Conservation (phyloP, 2,113 vertebrate genomes). For the Tragulus kanchil region DNA sequence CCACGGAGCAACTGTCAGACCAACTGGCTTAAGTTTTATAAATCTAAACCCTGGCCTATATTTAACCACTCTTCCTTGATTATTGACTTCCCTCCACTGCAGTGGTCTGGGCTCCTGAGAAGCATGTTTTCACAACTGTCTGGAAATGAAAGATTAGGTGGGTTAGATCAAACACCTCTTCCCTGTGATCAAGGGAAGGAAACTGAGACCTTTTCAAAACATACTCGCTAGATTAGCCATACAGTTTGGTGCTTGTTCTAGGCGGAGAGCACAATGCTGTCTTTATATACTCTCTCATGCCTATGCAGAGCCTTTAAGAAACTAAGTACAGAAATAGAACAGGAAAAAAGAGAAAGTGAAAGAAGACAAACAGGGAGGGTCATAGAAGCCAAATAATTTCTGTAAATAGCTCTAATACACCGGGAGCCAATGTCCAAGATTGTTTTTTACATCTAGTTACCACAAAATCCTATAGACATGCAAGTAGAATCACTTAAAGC, state of each 20-base stretch:
- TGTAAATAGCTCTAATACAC: neutral
- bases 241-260: slow-evolving; percentile 79
- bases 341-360: neutral
- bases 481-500: slow-evolving; percentile 29
- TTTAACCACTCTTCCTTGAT: slow-evolving; percentile 66
- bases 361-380: slow-evolving; percentile 17
- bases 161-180: slow-evolving; percentile 79
- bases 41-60: slow-evolving; percentile 15
- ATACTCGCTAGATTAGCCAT: slow-evolving; percentile 77
- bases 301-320: slow-evolving; percentile 63
- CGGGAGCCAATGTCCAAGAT: neutral
- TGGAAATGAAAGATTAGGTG: slow-evolving; percentile 81
- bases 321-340: slow-evolving; percentile 70
- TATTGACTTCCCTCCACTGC: slow-evolving; percentile 55
- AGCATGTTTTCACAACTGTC: slow-evolving; percentile 82
- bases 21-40: neutral
- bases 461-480: neutral
- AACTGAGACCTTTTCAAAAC: slow-evolving; percentile 78
- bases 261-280: slow-evolving; percentile 67
- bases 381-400: slow-evolving; percentile 39
- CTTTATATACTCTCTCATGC: slow-evolving; percentile 68
- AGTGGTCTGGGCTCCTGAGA: slow-evolving; percentile 74
- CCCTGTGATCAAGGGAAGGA: slow-evolving; percentile 70
- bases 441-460: neutral
- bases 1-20: neutral